Evolutionary conservation across 1,140 invertebrate genomes (phyloP).

Genomic region (Phocides pigmalion): DNA sequence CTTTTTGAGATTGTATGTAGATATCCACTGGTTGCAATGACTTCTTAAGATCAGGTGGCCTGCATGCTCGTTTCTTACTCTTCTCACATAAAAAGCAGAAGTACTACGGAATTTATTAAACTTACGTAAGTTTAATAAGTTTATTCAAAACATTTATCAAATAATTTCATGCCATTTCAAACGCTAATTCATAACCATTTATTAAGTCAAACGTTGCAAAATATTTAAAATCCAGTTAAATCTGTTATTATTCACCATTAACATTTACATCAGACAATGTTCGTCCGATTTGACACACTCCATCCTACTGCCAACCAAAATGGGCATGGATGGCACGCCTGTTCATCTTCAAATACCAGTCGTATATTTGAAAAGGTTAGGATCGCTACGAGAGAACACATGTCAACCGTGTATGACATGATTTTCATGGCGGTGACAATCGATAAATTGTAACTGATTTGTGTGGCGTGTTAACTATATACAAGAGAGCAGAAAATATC

Average conservation of each 20-base stretch:
- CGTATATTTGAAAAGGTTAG: constrained; percentile 20
- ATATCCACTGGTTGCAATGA: too few species aligned
- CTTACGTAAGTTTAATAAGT: too few species aligned
- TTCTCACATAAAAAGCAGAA: too few species aligned
- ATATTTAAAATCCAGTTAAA: background rate
- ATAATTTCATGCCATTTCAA: too few species aligned
- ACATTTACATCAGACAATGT: constrained; percentile 17
- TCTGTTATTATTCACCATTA: constrained; percentile 5
- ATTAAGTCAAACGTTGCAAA: background rate
- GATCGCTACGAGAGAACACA: constrained; percentile 21
- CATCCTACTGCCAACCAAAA: constrained; percentile 29
- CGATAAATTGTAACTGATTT: constrained; percentile 45
- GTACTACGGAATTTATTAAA: too few species aligned
- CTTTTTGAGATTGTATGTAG: too few species aligned
- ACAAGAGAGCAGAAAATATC: background rate
- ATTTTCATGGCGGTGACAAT: constrained; percentile 41
- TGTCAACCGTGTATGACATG: constrained; percentile 5
- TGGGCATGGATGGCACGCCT: constrained; percentile 17
- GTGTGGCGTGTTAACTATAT: constrained; percentile 44
- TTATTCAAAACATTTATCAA: too few species aligned
- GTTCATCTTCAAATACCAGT: constrained; percentile 19
- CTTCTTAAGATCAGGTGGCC: too few species aligned
- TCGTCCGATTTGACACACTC: constrained; percentile 21
- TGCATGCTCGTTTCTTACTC: too few species aligned
- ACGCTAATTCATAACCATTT: too few species aligned